Base-by-base conservation (phyloP, 2,888 invertebrate species). In the Noctua comes region DNA sequence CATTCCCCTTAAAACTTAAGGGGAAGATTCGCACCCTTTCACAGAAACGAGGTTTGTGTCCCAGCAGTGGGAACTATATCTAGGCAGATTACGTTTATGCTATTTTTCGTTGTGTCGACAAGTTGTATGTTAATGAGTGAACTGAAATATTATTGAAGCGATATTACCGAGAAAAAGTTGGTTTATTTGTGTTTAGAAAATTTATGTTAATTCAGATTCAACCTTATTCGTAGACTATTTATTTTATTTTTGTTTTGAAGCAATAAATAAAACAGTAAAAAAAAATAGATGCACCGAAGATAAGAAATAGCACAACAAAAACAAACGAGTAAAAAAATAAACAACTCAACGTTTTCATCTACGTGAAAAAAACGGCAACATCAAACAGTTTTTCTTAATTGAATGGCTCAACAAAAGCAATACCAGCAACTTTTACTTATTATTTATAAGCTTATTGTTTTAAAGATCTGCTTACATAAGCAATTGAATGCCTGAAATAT, bases 401-500 rank as follows among this genome's bases (percentile, higher is more conserved):
- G 65, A 73, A 73, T 66, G 11, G 2, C 36, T 21, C 5, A 64
- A 78, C 48, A 73, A 65, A 68, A 79, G 27, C 40, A 71, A 68
- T 16, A 21, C 5, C 11, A 48, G 66, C 21, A 51, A 72, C 43
- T 51, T 46, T 69, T 72, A 59, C 69, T 74, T 68, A 68, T 68
- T 74, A 68, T 79, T 73, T 73, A 69, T 59, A 48, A 62, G n/a
- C 46, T 73, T 70, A 76, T 70, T 73, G 81, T 76, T 83, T 84
- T 51, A 72, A 80, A 82, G 54, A 82, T 59, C 51, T 75, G 71
- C 75, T 83, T 73, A 59, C 54, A 48, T 76, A 76, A 85, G 73
- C 82, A 83, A 85, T 66, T 77, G 68, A 74, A 79, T 36, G 57
- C 3, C 40, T 64, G 62, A 81, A 85, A 81, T 76, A 83, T 66